Base-by-base conservation (phyloP, 2,888 invertebrate species). In the Eupithecia centaureata region DNA sequence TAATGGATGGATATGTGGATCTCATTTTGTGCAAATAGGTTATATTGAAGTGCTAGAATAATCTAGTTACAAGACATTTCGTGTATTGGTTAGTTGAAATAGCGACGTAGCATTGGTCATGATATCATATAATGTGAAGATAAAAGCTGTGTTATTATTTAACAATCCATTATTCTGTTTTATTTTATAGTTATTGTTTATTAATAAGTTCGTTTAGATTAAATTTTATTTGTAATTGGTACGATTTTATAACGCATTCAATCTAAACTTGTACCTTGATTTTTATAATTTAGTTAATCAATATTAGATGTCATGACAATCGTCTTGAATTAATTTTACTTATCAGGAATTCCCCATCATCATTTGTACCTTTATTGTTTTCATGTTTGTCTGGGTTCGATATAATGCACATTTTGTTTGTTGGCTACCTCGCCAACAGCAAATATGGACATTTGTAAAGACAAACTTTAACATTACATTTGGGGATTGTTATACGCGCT, bases 151-250 rank as follows among this genome's bases (percentile, higher is more conserved):
- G 91, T 91, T 93, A 93, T 91, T 89, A 91, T 89, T 90, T 92
- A 90, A 92, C 91, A 90, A 90, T 91, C 92, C 91, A 91, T 88
- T 91, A 91, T 89, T 90, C 89, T 91, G 90, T 91, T 92, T 92
- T 92, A 91, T 92, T 92, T 92, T 87, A 86, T 92, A 92, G 90
- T 90, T 91, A 91, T 91, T 90, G 86, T 92, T 92, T 92, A 91
- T 89, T 88, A 81, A 73, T 92, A 92, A 89, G 91, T 83, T 79
- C 82, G 90, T 92, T 93, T 93, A 92, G 92, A 92, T 90, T 92
- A 92, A 90, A 88, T 89, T 88, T 92, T 92, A 90, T 92, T 93
- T 92, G 85, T 92, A 91, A 90, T 90, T 88, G 85, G 88, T 86
- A 85, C 81, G 80, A 68, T 73, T 74, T 85, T 90, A 86, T 86